Evolutionary conservation across 2,888 invertebrate species (phyloP).

Genomic region (Heteromyza rotundicornis): DNA sequence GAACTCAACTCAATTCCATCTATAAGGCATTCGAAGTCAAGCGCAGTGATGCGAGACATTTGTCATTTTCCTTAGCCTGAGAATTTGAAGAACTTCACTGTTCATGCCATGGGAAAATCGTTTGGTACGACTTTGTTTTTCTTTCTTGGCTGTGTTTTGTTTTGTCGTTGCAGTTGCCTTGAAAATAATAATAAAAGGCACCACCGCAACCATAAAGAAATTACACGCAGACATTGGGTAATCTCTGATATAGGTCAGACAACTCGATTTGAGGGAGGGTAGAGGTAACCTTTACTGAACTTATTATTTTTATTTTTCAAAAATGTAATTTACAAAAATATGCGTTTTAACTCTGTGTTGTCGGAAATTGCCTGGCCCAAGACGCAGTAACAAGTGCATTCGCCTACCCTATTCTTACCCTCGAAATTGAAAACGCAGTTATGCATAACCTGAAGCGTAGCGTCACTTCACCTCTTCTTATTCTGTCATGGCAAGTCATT

Average conservation of each 20-base stretch:
- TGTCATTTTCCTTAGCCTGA: constrained; percentile 45
- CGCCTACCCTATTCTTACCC: background rate
- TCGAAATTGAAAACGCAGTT: constrained; percentile 53
- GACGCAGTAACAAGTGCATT: constrained; percentile 13
- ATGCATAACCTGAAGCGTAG: constrained; percentile 31
- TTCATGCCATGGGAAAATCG: constrained; percentile 48
- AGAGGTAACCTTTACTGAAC: background rate
- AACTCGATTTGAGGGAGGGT: constrained; percentile 23
- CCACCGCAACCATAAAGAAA: constrained; percentile 10
- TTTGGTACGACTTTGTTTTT: background rate
- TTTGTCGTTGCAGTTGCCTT: constrained; percentile 7
- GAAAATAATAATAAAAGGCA: constrained; percentile 12
- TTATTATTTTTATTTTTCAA: background rate
- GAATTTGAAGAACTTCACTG: constrained; percentile 17
- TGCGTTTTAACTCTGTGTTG: too few species aligned
- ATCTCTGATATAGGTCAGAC: constrained; percentile 53
- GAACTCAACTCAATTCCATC: too few species aligned
- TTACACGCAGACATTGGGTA: constrained; percentile 24
- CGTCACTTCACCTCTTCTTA: too few species aligned
- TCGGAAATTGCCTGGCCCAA: too few species aligned
- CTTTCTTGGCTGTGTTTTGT: too few species aligned
- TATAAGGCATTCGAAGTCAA: constrained; percentile 41
- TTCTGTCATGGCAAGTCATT: background rate
- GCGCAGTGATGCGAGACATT: constrained; percentile 56
- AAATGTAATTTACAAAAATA: too few species aligned